Base-by-base conservation (phyloP, 2,888 invertebrate species). In the Sarcophaga variegata region DNA sequence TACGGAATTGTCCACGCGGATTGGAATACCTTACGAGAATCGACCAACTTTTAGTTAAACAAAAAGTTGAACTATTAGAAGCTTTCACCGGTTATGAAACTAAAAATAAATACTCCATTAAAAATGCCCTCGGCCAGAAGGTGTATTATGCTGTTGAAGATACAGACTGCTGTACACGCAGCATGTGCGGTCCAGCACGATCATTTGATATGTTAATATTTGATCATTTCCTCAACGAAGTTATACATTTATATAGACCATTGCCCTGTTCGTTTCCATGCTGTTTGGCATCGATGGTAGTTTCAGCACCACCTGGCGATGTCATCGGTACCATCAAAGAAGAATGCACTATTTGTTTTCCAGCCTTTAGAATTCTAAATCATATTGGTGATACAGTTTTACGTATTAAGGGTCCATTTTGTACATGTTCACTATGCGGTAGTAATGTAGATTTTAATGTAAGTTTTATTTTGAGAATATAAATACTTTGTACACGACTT, bases 21-120 rank as follows among this genome's bases (percentile, higher is more conserved):
- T 96, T 98, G 95, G 97, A 97, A 94, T 98, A 97, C 95, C 96
- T 98, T 94, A 96, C 96, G 94, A 95, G 95, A 95, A 96, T 98
- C 95, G 97, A 97, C 93, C 96, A 96, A 90, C 94, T 98, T 81
- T 94, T 97, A 89, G 96, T 98, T 84, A 96, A 97, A 90, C 97
- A 97, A 93, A 96, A 97, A 94, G 95, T 97, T 59, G 97, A 97
- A 92, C 90, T 97, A 72, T 92, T 97, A 93, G 91, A 93, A 95
- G 98, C 96, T 11, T 95, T 93, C 86, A 96, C 96, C 88, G 97
- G 97, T 22, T 98, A 97, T 94, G 98, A 98, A 94, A 97, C 97
- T 14, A 96, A 97, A 92, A 98, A 98, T 92, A 98, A 97, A 93
- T 98, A 97, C 93, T 96, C 96, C 63, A 94, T 98, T 66, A 96